Evolutionary conservation across 2,113 vertebrate genomes (phyloP), one percentile per base, ranked within the genome.

Genomic region (Mormyrus lacerda): DNA sequence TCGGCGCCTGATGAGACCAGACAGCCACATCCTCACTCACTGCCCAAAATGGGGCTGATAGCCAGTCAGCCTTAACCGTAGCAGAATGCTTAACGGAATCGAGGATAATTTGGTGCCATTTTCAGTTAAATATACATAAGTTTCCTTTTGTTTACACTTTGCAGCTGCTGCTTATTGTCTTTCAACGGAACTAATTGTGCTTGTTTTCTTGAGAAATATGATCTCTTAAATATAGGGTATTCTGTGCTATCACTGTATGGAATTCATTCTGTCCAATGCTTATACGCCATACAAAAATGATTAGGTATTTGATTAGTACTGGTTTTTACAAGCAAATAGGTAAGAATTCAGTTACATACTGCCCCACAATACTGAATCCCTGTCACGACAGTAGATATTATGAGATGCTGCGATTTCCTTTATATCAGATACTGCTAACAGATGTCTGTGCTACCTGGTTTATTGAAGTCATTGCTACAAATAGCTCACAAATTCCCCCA

Each of bases 401-500:
- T 89, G 82, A 91, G 88, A 92, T 91, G 90, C 82, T 69, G 65
- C 42, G 83, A 87, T 58, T 58, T 55, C 13, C 7, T 39, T 89
- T 39, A 51, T 69, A 6, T n/a, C 61, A 45, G 13, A 1, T 86
- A 17, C 24, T 31, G 47, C 27, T 50, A 45, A 50, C 84, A 53
- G 45, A 61, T 35, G 15, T 27, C 53, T 42, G 21, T 10, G 83
- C 19, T 27, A 50, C 35, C 31, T 65, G 69, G 39, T 35, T n/a
- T 24, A 69, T 55, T 58, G 27, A 61, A 44, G 13, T 44, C 44
- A 31, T 27, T 44, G 44, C n/a, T 24, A 73, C 51, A 51, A 58
- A 51, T 6, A 17, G 42, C 45, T 79, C 17, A 45, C 15, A 47
- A 53, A 88, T 69, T 17, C 73, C 53, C 58, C 17, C 61, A n/a